These are phyloP conservation scores for Scaptomyza polygonia DNA, from an alignment of 2,888 invertebrate species.

Conservation along the genomic window DNA sequence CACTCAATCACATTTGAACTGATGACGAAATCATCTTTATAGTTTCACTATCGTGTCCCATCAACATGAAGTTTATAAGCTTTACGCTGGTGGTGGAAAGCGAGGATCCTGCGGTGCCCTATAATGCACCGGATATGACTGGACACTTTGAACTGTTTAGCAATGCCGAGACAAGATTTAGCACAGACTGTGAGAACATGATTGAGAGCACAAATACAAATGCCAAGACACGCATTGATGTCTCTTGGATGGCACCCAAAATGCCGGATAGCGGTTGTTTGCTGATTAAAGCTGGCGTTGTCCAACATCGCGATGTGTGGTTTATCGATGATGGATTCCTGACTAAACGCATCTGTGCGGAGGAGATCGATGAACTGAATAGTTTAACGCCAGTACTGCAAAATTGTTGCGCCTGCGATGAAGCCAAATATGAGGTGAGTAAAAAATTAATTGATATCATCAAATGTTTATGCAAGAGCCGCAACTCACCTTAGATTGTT, in stretches of 20 bases:
- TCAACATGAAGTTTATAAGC: constrained; percentile 90
- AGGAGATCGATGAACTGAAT: constrained; percentile 87
- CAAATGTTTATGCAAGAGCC: neutral
- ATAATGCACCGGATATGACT: constrained; percentile 83
- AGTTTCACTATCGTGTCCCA: constrained; percentile 88
- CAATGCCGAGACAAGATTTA: constrained; percentile 90
- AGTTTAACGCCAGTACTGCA: constrained; percentile 88
- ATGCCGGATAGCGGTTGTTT: constrained; percentile 91
- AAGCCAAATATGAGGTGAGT: constrained; percentile 96
- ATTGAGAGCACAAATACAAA: constrained; percentile 91
- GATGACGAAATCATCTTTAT: constrained; percentile 25
- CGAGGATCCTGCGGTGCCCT: constrained; percentile 83
- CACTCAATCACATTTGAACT: neutral
- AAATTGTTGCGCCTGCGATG: constrained; percentile 97
- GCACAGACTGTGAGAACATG: constrained; percentile 92
- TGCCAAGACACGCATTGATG: constrained; percentile 90
- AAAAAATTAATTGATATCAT: neutral
- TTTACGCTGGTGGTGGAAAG: constrained; percentile 93
- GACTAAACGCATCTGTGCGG: constrained; percentile 90
- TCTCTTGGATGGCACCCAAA: constrained; percentile 93
- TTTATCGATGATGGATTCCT: constrained; percentile 92
- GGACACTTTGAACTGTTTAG: constrained; percentile 89
- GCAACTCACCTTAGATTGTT: constrained; percentile 86
- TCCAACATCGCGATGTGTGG: constrained; percentile 90
- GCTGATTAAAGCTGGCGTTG: constrained; percentile 90